phyloP scores from a whole-genome alignment of 2,797 vertebrate genomes.

The Hozukius guyotensis region DNA sequence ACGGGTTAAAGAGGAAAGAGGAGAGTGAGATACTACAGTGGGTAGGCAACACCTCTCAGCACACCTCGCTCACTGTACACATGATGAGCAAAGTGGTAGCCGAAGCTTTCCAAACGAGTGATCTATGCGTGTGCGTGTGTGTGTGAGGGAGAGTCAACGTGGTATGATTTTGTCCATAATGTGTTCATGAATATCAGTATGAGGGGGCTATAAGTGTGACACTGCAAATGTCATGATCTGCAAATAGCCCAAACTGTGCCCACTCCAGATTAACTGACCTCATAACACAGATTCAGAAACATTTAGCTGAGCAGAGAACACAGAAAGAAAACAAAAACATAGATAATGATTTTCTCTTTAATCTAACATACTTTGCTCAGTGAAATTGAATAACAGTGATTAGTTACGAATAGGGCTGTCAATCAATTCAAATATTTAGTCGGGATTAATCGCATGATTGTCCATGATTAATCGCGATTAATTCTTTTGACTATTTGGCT shows the following conservation, averaged over 20 bases:
- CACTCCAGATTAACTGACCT: not conserved
- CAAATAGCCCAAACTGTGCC: not conserved
- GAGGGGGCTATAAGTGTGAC: not conserved
- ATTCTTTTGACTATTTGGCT: too few species aligned
- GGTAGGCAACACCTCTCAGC: conserved; percentile 51
- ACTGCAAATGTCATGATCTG: not conserved
- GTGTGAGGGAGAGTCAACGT: not conserved
- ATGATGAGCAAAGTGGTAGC: conserved; percentile 18
- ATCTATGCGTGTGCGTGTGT: not conserved
- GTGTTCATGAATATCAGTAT: not conserved
- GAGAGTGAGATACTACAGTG: conserved; percentile 21
- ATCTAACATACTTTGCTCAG: not conserved
- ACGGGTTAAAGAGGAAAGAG: conserved; percentile 27
- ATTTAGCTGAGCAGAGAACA: not conserved
- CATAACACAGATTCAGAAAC: not conserved
- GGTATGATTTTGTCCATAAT: not conserved
- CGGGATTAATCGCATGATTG: too few species aligned
- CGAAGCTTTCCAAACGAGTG: not conserved
- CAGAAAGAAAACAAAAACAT: not conserved
- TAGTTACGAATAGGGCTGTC: too few species aligned
- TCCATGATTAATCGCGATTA: too few species aligned
- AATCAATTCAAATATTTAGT: too few species aligned
- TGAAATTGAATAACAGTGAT: not conserved
- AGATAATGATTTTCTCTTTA: not conserved
- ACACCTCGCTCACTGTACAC: not conserved